These are phyloP conservation scores for Coenonympha arcania DNA, from an alignment of 2,888 invertebrate genomes.

Conservation along the genomic window DNA sequence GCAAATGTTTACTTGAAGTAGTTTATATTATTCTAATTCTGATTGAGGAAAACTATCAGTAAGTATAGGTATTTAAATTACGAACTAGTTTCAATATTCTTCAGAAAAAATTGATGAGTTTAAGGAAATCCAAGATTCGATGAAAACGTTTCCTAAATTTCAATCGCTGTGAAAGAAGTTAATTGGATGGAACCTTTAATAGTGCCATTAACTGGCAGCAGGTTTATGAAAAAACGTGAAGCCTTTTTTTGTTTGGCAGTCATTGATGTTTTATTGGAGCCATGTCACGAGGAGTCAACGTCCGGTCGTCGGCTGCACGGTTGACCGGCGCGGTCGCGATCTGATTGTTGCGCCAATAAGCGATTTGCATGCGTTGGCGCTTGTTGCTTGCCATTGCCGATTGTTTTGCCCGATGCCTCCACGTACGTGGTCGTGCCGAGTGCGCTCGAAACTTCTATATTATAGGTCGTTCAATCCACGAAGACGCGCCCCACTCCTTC, in stretches of 20 bases:
- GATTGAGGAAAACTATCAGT: neutral
- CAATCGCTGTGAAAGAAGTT: neutral
- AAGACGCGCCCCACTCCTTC: no score
- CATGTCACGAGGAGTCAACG: constrained; percentile 45
- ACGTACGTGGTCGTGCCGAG: no score
- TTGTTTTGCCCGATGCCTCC: no score
- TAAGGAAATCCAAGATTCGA: neutral
- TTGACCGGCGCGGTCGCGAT: constrained; percentile 67
- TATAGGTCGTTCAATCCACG: no score
- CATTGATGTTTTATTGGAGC: constrained; percentile 20
- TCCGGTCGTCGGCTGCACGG: constrained; percentile 49
- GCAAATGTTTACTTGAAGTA: neutral
- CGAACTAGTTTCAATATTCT: neutral
- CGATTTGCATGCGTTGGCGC: constrained; percentile 65
- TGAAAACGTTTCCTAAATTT: neutral
- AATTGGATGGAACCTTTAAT: neutral
- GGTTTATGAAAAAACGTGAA: neutral
- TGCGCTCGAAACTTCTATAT: no score
- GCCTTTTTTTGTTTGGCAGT: neutral
- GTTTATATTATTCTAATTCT: neutral
- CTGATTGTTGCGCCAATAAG: constrained; percentile 68
- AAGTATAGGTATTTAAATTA: neutral
- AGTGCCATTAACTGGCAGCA: neutral
- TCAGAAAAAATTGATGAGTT: neutral
- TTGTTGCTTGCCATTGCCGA: no score